These are phyloP conservation scores for Clanis bilineata DNA, from an alignment of 2,888 invertebrate genomes.

Conservation along the genomic window DNA sequence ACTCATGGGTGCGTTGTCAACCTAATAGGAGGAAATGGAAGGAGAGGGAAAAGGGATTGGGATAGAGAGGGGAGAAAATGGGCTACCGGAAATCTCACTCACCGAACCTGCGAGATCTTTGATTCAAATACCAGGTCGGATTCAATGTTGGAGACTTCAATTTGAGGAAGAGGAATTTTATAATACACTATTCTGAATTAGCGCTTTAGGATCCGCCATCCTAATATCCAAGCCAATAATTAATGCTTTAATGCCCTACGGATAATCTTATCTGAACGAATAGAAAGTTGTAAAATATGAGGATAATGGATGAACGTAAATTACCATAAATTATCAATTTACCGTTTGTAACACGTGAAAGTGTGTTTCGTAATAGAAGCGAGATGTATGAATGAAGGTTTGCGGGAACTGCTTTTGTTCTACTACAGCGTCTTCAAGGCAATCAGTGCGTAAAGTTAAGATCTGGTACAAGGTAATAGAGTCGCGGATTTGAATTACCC, in stretches of 20 bases:
- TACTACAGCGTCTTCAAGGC: slow-evolving; percentile 38
- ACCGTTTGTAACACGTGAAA: slow-evolving; percentile 41
- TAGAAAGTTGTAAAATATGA: not conserved
- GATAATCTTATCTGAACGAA: not conserved
- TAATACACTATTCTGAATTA: no score
- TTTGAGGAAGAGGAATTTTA: no score
- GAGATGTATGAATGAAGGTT: slow-evolving; percentile 29
- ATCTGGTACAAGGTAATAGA: slow-evolving; percentile 24
- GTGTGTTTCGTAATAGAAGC: slow-evolving; percentile 50
- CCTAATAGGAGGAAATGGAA: no score
- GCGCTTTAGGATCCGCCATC: no score
- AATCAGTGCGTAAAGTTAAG: slow-evolving; percentile 56
- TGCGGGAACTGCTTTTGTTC: slow-evolving; percentile 41
- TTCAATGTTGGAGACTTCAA: no score
- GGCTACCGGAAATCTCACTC: no score
- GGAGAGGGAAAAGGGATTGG: no score
- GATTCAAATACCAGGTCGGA: no score
- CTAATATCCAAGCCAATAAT: no score
- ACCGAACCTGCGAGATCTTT: no score
- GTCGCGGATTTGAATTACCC: slow-evolving; percentile 19
- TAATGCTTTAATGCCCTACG: not conserved
- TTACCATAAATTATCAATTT: slow-evolving; percentile 24
- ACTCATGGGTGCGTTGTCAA: no score
- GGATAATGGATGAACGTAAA: not conserved
- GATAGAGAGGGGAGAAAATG: no score